Conservation (phyloP, 2,888 invertebrate species). For the Hirtodrosophila histrioides region DNA sequence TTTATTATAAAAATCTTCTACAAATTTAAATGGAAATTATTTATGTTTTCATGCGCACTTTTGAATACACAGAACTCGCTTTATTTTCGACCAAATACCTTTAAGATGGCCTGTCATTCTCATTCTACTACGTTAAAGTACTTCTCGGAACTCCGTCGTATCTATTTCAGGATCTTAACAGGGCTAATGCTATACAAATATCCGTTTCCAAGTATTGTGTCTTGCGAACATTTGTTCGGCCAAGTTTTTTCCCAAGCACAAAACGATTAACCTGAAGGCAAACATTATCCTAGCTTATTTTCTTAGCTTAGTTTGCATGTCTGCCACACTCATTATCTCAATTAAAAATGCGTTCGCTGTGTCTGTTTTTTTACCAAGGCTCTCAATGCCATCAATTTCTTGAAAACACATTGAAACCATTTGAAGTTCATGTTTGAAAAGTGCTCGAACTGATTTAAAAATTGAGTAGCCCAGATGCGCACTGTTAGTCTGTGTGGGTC, state of each 20-base stretch:
- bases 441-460: slow-evolving; percentile 37
- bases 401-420: slow-evolving; percentile 24
- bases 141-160: not conserved
- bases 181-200: not conserved
- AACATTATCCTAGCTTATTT: too few species aligned
- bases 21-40: too few species aligned
- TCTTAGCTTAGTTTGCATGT: slow-evolving; percentile 9
- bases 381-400: slow-evolving; percentile 16
- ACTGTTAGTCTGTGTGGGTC: slow-evolving; percentile 6
- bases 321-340: slow-evolving; percentile 10
- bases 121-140: too few species aligned
- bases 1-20: too few species aligned
- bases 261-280: slow-evolving; percentile 3
- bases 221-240: slow-evolving; percentile 14
- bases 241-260: slow-evolving; percentile 2
- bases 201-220: slow-evolving; percentile 5
- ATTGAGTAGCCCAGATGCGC: slow-evolving; percentile 9
- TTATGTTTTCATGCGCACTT: too few species aligned
- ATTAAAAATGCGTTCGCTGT: slow-evolving; percentile 27
- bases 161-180: not conserved
- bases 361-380: not conserved
- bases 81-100: too few species aligned
- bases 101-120: too few species aligned
- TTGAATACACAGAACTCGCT: too few species aligned
- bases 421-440: slow-evolving; percentile 14